A percentile compares a stretch with the other conserved stretches of the same genome.
These are phyloP conservation scores for Azemiops feae DNA, from an alignment of 2,113 vertebrate genomes.

Conservation along the genomic window DNA sequence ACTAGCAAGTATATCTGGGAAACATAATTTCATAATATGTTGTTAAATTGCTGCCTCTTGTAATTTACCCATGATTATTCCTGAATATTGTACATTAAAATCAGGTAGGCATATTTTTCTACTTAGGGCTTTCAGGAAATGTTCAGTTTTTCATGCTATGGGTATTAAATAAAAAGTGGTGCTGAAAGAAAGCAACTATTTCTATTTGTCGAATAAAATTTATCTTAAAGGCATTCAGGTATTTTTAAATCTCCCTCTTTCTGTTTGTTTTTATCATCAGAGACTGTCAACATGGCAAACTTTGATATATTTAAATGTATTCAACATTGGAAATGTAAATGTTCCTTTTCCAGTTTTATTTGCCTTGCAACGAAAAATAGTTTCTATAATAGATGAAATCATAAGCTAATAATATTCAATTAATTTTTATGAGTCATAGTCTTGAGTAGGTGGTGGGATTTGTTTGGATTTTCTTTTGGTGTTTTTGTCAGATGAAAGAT, in stretches of 20 bases:
- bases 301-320: constrained; percentile 37
- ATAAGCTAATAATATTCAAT: not conserved
- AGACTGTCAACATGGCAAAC: constrained; percentile 35
- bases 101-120: accelerated
- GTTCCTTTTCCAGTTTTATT: not conserved
- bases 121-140: not conserved
- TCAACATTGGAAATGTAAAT: constrained; percentile 9
- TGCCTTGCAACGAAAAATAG: not conserved
- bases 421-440: constrained; percentile 6
- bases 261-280: constrained; percentile 34
- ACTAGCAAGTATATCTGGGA: constrained; percentile 29
- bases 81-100: not conserved
- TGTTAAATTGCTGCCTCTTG: constrained; percentile 19
- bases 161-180: not conserved
- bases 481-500: constrained; percentile 40
- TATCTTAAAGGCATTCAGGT: not conserved
- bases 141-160: not conserved
- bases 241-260: not conserved
- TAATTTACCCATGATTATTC: constrained; percentile 31
- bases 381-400: constrained; percentile 15
- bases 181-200: constrained; percentile 39
- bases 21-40: constrained; percentile 46
- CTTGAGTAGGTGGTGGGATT: not conserved
- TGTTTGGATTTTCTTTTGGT: not conserved
- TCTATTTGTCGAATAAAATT: constrained; percentile 14